phyloP scores from a whole-genome alignment of 2,797 vertebrate species.

The Saxicola maurus region DNA sequence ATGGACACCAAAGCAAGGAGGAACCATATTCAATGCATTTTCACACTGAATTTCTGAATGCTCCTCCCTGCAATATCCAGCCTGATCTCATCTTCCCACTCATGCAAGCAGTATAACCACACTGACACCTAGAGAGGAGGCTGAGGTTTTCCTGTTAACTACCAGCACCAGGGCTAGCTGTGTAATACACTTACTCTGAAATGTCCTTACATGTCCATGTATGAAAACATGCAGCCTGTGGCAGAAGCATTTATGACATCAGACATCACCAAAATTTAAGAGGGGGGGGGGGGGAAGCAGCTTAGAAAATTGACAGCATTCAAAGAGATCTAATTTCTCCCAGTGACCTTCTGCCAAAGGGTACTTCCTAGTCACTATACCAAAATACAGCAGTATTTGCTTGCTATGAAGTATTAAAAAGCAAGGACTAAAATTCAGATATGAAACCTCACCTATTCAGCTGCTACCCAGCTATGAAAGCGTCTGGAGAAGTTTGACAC shows the following conservation, averaged over 20 bases:
- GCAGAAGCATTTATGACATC: not conserved
- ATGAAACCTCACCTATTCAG: not conserved
- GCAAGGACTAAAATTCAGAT: not conserved
- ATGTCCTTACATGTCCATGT: not conserved
- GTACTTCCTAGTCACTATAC: not conserved
- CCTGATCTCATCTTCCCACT: not conserved
- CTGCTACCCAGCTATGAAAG: not conserved
- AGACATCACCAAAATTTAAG: not conserved
- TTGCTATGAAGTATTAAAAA: not conserved
- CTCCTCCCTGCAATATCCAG: not conserved
- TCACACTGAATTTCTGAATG: not conserved
- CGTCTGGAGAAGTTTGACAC: not conserved
- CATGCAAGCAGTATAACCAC: not conserved
- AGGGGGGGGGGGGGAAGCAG: fast-evolving
- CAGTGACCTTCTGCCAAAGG: not conserved
- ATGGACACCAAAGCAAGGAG: not conserved
- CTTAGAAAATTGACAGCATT: no score
- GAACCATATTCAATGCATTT: not conserved
- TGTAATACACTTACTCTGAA: not conserved
- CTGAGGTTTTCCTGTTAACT: not conserved
- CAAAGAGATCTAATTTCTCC: no score
- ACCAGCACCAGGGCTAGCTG: not conserved
- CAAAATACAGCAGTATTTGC: not conserved
- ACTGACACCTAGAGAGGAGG: not conserved
- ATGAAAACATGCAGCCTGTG: fast-evolving